These are phyloP conservation scores for Virgularia gustaviana DNA, from an alignment of 92 coral and sea anemone species.

Conservation along the genomic window DNA sequence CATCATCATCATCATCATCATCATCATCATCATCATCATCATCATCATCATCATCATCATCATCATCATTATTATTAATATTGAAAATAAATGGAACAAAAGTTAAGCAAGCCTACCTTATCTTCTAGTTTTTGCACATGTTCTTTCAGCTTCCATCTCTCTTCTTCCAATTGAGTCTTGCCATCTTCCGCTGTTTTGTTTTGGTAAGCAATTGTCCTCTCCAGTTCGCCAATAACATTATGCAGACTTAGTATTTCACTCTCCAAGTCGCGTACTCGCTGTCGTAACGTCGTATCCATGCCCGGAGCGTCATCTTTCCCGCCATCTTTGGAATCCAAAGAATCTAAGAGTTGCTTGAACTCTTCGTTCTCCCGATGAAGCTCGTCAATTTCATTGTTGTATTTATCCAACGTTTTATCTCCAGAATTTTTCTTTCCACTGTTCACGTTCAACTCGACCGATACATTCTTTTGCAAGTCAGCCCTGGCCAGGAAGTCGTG, in stretches of 20 bases:
- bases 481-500: slow-evolving; percentile 6
- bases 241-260: slow-evolving; percentile 15
- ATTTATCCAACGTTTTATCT: slow-evolving; percentile 22
- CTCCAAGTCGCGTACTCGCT: slow-evolving; percentile 5
- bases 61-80: background rate
- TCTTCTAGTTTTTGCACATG: slow-evolving; percentile 63
- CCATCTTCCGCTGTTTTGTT: slow-evolving; percentile 29
- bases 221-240: background rate
- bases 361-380: slow-evolving; percentile 33
- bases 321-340: slow-evolving; percentile 28
- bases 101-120: slow-evolving; percentile 32
- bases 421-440: background rate
- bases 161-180: slow-evolving; percentile 57
- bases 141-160: slow-evolving; percentile 59
- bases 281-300: background rate
- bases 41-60: background rate
- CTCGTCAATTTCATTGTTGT: slow-evolving; percentile 24
- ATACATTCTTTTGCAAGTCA: slow-evolving; percentile 4
- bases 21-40: no score
- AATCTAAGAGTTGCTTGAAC: slow-evolving; percentile 25
- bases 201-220: slow-evolving; percentile 27
- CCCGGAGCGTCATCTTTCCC: slow-evolving; percentile 9
- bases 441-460: slow-evolving; percentile 3
- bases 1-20: no score
- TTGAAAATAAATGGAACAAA: no score